Base-by-base conservation (phyloP, 1,140 invertebrate species). In the Cherax destructor region DNA sequence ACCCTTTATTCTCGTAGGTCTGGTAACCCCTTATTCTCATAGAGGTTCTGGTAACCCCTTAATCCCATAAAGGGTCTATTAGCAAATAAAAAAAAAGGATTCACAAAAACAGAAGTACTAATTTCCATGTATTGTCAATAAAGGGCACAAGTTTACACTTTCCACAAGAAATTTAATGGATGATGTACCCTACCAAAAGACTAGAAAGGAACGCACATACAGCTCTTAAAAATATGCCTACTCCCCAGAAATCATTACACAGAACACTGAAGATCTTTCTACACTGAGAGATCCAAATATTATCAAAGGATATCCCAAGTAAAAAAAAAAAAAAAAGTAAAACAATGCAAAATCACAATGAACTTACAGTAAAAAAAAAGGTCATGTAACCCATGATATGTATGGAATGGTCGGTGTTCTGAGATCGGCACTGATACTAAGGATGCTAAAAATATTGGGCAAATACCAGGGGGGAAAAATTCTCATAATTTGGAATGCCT, bases 151-250 rank as follows among this genome's bases (percentile, higher is more conserved):
- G 52, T 50, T 77, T 41, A 21, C 9, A 56, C 24, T 59, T 78
- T 77, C 59, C 85, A 87, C 85, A 87, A 77, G 85, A 87, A 30
- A 41, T 79, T 61, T 6, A 52, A 24, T 85, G 10, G 11, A 41
- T 79, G 61, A 41, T 86, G 84, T 79, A 87, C 85, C 74, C 76
- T 79, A 87, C 78, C 85, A 87, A 74, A 87, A 56, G 85, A 87
- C 85, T 87, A 87, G 85, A 87, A 79, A 87, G 77, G 76, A 49
- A 56, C 47, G n/a, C 24, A 61, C 59, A 79, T 87, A 59, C 30
- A 61, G 4, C 3, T 59, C 56, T 30, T 87, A 87, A 61, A 50
- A 61, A 87, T 79, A 61, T 52, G 24, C 50, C 83, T 76, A 61
- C 41, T 77, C 72, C 76, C 76, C 72, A 61, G 52, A 87, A 49